These are phyloP conservation scores for Callinectes sapidus DNA, from an alignment of 2,888 invertebrate genomes.

Conservation along the genomic window DNA sequence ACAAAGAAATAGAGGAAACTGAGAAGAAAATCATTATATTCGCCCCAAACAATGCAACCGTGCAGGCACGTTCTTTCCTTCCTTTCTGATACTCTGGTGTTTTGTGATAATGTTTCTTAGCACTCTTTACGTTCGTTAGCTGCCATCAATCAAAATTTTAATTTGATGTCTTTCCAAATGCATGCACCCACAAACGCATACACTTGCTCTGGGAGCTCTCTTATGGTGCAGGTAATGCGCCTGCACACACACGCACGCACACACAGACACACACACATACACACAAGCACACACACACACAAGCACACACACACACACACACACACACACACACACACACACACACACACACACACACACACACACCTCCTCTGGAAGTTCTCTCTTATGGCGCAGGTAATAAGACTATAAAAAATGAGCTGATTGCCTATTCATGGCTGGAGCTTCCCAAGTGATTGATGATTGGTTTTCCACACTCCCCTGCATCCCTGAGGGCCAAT, in stretches of 20 bases:
- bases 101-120: background rate
- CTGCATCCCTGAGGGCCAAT: slow-evolving; percentile 1
- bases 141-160: background rate
- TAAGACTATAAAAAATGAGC: background rate
- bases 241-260: background rate
- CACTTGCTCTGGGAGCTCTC: background rate
- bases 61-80: background rate
- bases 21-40: background rate
- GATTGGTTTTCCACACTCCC: slow-evolving; percentile 6
- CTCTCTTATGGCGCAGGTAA: background rate
- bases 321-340: background rate
- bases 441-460: slow-evolving; percentile 3
- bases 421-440: slow-evolving; percentile 9
- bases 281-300: slow-evolving; percentile 13
- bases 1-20: background rate
- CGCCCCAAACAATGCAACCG: background rate
- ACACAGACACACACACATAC: background rate
- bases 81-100: background rate
- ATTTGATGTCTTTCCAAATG: background rate
- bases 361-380: background rate
- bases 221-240: too few species aligned
- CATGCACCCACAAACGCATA: background rate
- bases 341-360: slow-evolving; percentile 23
- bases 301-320: background rate
- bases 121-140: background rate